Evolutionary conservation across 2,113 vertebrate species (phyloP), one percentile per base, ranked within the genome.

Genomic region (Epinephelus lanceolatus): DNA sequence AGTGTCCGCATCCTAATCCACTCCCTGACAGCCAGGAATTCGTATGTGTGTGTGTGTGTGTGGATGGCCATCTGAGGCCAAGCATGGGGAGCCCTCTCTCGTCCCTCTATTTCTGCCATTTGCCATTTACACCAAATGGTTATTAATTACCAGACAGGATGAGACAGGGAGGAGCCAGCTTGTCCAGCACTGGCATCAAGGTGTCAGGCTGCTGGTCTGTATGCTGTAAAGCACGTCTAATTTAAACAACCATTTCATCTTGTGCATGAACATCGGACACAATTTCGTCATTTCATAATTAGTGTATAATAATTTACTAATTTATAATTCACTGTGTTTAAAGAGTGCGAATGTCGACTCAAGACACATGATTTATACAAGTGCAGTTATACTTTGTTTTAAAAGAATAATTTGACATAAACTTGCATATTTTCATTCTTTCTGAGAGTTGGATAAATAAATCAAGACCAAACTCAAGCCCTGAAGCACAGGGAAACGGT

Each of bases 71-170:
- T 80, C 59, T 69, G 59, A 78, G 70, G 45, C 69, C 75, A 52
- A 67, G 57, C 61, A 63, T 13, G 2, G 19, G 42, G 51, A n/a
- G 52, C n/a, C 1, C 73, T 81, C 11, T 74, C n/a, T 74, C 27
- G 42, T 47, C 15, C 17, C 52, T 33, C 25, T 23, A 12, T 56
- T 76, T 72, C 30, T 81, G 12, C 63, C 53, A 93, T 96, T 96
- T 97, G 96, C 96, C 96, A 97, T 84, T 97, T 97, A 94, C 96
- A 83, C 63, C 63, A 97, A 97, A 98, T 98, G 96, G 97, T 97
- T 97, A 98, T 98, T 97, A 97, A 97, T 97, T 97, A 96, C 96
- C 92, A 95, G 94, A 94, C 63, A 53, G 74, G 76, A 84, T 96
- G 95, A 96, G 95, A 96, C 93, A 93, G 84, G 82, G 82, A 84